These are phyloP conservation scores for Zophobas morio DNA, from an alignment of 1,140 invertebrate species.

Conservation along the genomic window DNA sequence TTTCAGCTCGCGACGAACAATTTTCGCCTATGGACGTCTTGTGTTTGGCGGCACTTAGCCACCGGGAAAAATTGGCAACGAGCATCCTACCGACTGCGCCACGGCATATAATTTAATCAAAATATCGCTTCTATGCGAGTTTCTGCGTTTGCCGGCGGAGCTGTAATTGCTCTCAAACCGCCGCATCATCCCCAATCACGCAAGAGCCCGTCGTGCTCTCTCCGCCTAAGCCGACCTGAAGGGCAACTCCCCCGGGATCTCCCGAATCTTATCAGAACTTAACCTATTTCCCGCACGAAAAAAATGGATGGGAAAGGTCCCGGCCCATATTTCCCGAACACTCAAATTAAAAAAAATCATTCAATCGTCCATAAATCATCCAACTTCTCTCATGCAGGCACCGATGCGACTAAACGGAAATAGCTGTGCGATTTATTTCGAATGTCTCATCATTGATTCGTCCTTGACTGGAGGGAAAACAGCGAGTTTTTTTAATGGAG, in stretches of 20 bases:
- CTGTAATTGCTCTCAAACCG: no score
- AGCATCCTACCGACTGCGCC: no score
- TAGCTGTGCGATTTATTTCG: conserved; percentile 9
- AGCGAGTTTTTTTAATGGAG: conserved; percentile 21
- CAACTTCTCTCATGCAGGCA: background rate
- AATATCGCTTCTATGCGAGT: no score
- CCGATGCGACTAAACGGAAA: conserved; percentile 3
- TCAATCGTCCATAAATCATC: conserved; percentile 17
- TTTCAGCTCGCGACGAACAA: no score
- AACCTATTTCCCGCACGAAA: conserved; percentile 25
- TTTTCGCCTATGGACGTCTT: no score
- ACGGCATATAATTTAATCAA: no score
- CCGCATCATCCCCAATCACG: no score
- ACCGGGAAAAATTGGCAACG: no score
- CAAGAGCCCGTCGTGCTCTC: no score
- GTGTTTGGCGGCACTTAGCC: no score
- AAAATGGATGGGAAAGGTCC: conserved; percentile 37
- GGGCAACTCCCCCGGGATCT: conserved; percentile 12
- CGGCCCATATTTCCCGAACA: conserved; percentile 19
- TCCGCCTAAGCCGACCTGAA: conserved; percentile 1
- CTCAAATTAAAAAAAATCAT: conserved; percentile 41
- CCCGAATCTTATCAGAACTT: conserved; percentile 18
- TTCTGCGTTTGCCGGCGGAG: no score
- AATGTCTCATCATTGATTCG: conserved; percentile 15
- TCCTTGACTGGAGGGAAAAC: conserved; percentile 10